These are phyloP conservation scores for Bombycilla garrulus DNA, from an alignment of 2,113 vertebrate species.

Conservation along the genomic window DNA sequence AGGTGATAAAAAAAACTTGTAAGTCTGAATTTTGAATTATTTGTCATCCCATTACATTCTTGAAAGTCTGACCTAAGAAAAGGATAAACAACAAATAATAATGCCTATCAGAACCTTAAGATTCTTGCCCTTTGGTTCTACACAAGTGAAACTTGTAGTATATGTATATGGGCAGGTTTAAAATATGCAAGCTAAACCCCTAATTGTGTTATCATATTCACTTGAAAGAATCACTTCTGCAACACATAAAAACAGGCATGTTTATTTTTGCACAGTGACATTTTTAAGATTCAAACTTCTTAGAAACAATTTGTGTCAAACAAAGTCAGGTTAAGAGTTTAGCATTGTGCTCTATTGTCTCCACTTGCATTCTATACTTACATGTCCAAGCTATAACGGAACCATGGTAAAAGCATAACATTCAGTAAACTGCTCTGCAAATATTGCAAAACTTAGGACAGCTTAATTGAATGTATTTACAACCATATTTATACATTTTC, in stretches of 20 bases:
- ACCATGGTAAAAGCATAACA: neutral
- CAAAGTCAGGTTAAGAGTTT: neutral
- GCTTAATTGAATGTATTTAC: slow-evolving; percentile 43
- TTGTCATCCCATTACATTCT: neutral
- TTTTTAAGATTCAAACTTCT: slow-evolving; percentile 28
- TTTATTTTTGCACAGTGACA: slow-evolving; percentile 61
- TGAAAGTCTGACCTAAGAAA: neutral
- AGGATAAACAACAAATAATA: neutral
- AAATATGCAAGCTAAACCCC: neutral
- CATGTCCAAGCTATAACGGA: neutral
- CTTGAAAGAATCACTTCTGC: slow-evolving; percentile 1
- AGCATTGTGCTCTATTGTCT: slow-evolving; percentile 45
- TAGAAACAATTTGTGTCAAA: slow-evolving; percentile 29
- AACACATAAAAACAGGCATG: slow-evolving; percentile 16
- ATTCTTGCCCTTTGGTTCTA: neutral
- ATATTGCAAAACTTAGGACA: slow-evolving; percentile 57
- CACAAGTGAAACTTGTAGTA: neutral
- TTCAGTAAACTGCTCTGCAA: slow-evolving; percentile 51
- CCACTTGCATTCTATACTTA: slow-evolving; percentile 11
- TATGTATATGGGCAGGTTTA: neutral
- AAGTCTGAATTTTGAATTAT: neutral
- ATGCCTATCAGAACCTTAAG: neutral
- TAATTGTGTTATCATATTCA: neutral
- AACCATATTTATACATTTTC: slow-evolving; percentile 12
- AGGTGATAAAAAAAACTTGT: neutral